These are phyloP conservation scores for Nesospiza acunhae DNA, from an alignment of 2,113 vertebrate species.

Conservation along the genomic window DNA sequence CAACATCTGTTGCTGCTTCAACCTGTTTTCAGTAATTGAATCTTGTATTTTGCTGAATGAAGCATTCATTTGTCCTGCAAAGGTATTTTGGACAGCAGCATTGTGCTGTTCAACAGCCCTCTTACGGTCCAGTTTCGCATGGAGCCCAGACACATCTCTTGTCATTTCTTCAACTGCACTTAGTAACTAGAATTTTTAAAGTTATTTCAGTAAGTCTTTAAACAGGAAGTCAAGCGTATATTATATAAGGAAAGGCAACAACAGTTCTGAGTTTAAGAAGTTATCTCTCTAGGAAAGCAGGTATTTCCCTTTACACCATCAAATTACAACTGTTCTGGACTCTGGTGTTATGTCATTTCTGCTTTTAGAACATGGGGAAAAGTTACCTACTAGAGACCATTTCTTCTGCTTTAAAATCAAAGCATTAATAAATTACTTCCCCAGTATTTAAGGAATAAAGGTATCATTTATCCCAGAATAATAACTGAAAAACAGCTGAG, in stretches of 20 bases:
- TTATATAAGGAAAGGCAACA: background rate
- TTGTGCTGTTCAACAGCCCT: conserved; percentile 88
- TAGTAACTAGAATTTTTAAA: conserved; percentile 79
- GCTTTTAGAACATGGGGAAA: background rate
- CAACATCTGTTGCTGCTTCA: conserved; percentile 80
- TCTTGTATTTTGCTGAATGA: conserved; percentile 81
- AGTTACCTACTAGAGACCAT: background rate
- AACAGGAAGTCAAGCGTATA: background rate
- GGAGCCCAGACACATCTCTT: conserved; percentile 85
- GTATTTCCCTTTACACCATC: background rate
- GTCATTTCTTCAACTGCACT: conserved; percentile 84
- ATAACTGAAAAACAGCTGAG: background rate
- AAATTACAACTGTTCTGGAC: background rate
- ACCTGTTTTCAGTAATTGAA: conserved; percentile 77
- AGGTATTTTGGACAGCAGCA: conserved; percentile 74
- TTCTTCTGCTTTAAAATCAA: background rate
- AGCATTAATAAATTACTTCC: background rate
- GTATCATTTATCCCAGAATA: background rate
- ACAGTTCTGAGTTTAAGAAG: background rate
- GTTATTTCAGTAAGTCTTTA: background rate
- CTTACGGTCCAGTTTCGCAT: conserved; percentile 90
- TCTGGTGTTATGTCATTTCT: background rate
- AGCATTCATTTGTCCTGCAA: conserved; percentile 77
- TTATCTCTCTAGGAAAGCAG: background rate
- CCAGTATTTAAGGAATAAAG: background rate